Percentiles rank a stretch among this genome's conserved stretches.
Evolutionary conservation across 2,113 vertebrate genomes (phyloP).

Genomic region (Leptocoma aspasia): DNA sequence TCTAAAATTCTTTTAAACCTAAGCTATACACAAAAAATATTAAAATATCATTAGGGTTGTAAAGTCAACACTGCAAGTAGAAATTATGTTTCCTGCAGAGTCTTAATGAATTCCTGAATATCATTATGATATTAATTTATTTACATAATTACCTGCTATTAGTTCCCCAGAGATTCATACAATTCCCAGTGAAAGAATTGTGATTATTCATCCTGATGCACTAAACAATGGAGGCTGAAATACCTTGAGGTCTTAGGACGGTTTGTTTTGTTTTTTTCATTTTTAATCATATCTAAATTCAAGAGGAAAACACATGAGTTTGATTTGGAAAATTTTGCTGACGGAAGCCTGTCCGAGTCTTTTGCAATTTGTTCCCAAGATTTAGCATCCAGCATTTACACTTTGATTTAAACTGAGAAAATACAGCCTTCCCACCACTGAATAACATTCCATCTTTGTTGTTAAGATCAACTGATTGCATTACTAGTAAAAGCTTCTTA

Average conservation of each 20-base stretch:
- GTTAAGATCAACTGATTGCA: background rate
- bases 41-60: background rate
- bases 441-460: background rate
- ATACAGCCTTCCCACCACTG: background rate
- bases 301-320: background rate
- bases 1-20: background rate
- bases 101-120: background rate
- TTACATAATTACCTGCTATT: background rate
- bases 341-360: background rate
- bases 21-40: background rate
- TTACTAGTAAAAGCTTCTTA: background rate
- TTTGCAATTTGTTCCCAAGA: background rate
- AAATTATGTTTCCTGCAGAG: background rate
- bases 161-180: background rate
- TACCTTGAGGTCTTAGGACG: background rate
- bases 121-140: background rate
- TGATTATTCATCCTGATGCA: background rate
- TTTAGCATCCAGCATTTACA: background rate
- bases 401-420: background rate
- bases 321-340: background rate
- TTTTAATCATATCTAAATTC: background rate
- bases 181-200: background rate
- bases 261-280: background rate
- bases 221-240: background rate
- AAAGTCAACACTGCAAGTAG: background rate